Conservation (phyloP, 2,888 invertebrate species). For the Cephus nigrinus region DNA sequence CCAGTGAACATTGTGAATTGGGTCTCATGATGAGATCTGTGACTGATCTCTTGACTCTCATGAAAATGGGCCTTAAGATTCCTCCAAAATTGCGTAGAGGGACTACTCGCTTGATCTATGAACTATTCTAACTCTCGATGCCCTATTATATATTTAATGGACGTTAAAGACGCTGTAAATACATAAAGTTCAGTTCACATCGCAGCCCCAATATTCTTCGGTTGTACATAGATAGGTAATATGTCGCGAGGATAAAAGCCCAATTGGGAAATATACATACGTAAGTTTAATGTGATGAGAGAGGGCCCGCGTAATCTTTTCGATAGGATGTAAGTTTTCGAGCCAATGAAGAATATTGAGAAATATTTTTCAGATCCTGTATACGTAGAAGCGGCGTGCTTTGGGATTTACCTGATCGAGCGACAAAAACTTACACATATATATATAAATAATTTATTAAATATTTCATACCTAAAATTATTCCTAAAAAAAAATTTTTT, state of each 20-base stretch:
- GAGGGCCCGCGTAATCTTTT: background rate
- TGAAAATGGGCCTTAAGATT: background rate
- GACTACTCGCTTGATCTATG: background rate
- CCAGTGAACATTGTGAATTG: background rate
- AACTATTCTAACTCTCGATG: background rate
- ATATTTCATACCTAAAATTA: background rate
- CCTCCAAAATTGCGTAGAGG: background rate
- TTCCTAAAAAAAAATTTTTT: background rate
- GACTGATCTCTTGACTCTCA: background rate
- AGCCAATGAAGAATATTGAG: conserved; percentile 46
- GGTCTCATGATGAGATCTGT: background rate
- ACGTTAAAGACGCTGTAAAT: background rate
- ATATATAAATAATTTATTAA: background rate
- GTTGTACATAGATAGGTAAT: background rate
- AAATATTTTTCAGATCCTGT: conserved; percentile 56
- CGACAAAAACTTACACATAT: background rate
- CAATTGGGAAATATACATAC: conserved; percentile 1
- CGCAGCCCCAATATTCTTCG: background rate
- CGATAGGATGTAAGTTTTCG: conserved; percentile 27
- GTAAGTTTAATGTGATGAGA: conserved; percentile 4
- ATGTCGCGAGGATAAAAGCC: background rate
- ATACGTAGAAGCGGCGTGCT: conserved; percentile 37
- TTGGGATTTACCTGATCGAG: background rate
- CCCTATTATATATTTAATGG: background rate
- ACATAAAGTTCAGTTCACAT: background rate